These are phyloP conservation scores for Alces alces DNA, from an alignment of 2,113 vertebrate genomes.

Conservation along the genomic window DNA sequence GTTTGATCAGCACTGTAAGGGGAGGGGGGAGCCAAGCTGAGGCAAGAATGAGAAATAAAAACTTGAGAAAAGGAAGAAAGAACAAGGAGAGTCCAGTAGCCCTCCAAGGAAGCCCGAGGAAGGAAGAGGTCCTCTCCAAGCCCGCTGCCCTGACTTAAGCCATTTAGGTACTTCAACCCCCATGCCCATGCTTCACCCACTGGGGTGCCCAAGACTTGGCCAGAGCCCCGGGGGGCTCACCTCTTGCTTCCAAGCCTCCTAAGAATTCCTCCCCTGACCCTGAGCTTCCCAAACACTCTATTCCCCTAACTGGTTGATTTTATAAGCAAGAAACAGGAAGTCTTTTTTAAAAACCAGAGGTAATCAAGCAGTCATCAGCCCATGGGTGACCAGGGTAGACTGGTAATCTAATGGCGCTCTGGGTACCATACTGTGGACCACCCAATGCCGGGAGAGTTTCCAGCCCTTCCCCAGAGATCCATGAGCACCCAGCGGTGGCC, in stretches of 20 bases:
- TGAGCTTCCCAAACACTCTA: neutral
- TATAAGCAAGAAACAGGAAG: neutral
- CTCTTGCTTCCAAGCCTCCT: neutral
- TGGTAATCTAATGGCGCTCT: too few relatives aligned
- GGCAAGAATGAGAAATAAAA: neutral
- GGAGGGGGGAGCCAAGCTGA: rapidly evolving
- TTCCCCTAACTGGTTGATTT: neutral
- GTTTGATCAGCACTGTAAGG: neutral
- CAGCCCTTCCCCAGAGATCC: neutral
- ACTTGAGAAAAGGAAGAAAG: neutral
- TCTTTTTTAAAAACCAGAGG: neutral
- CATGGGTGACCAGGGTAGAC: rapidly evolving
- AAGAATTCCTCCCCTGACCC: neutral
- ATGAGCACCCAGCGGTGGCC: rapidly evolving
- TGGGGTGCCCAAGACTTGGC: neutral
- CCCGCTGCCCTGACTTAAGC: neutral
- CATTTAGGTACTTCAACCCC: too few relatives aligned
- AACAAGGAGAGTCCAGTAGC: neutral
- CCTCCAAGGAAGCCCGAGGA: too few relatives aligned
- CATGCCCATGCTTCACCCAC: rapidly evolving
- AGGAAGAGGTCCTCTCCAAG: neutral
- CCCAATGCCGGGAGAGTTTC: rapidly evolving
- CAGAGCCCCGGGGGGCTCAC: neutral
- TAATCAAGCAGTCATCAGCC: neutral
- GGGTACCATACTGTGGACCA: rapidly evolving